These are phyloP conservation scores for Nemotelus pantherinus DNA, from an alignment of 2,888 invertebrate genomes.

Conservation along the genomic window DNA sequence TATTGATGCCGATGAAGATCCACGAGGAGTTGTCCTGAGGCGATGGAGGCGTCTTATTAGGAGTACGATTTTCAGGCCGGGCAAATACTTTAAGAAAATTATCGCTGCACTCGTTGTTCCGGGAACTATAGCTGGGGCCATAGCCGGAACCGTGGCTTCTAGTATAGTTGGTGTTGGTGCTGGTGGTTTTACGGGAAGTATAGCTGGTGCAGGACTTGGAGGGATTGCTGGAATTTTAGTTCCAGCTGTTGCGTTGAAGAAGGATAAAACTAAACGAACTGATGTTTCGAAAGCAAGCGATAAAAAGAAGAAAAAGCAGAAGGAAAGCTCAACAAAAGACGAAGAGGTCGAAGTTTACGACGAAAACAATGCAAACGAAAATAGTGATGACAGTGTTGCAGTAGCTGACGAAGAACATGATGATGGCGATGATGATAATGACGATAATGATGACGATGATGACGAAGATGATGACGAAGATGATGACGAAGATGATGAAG, in stretches of 20 bases:
- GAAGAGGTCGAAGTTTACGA: neutral
- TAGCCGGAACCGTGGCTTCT: slow-evolving; percentile 26
- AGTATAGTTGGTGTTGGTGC: slow-evolving; percentile 35
- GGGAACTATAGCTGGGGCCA: slow-evolving; percentile 30
- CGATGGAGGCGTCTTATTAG: slow-evolving; percentile 32
- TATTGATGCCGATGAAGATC: slow-evolving; percentile 10
- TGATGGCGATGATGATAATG: neutral
- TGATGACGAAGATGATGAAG: neutral
- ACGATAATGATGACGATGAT: slow-evolving; percentile 2
- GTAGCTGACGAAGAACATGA: neutral
- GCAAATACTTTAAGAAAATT: neutral
- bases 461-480: neutral
- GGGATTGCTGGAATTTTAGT: slow-evolving; percentile 29
- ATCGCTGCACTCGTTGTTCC: slow-evolving; percentile 24
- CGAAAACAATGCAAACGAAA: neutral
- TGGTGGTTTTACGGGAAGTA: slow-evolving; percentile 24
- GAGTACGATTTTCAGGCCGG: slow-evolving; percentile 2
- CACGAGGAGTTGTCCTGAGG: slow-evolving; percentile 28
- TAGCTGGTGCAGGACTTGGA: slow-evolving; percentile 38
- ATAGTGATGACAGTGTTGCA: neutral
- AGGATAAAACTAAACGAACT: neutral
- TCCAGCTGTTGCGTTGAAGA: neutral
- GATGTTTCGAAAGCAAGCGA: neutral
- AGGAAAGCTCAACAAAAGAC: neutral
- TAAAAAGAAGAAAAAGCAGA: neutral